Conservation (phyloP, 2,113 vertebrate species). For the Lutjanus erythropterus region DNA sequence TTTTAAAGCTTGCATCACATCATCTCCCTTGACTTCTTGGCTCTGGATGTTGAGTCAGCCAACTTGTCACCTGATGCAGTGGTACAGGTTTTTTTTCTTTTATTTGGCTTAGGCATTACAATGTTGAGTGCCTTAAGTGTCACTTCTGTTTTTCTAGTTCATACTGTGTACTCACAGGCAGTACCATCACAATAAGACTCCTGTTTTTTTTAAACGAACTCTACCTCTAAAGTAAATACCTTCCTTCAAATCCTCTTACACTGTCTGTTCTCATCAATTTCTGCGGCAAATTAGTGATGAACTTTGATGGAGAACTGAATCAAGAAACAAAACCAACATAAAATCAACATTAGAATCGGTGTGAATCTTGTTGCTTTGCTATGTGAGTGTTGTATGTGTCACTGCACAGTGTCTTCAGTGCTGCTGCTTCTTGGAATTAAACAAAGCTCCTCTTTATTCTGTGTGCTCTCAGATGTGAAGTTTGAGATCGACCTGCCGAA, state of each 20-base stretch:
- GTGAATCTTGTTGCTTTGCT: not conserved
- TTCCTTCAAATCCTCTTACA: not conserved
- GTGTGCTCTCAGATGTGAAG: constrained; percentile 86
- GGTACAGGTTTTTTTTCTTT: not conserved
- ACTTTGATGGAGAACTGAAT: not conserved
- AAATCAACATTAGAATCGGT: not conserved
- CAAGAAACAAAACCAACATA: not conserved
- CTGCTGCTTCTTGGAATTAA: too few species aligned
- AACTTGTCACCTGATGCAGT: constrained; percentile 29
- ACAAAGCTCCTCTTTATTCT: not conserved
- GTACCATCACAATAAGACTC: not conserved
- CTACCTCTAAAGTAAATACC: not conserved
- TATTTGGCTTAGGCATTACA: constrained; percentile 14
- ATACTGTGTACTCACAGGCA: not conserved
- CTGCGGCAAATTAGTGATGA: not conserved
- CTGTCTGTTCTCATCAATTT: not conserved
- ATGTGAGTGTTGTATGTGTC: not conserved
- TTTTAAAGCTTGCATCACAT: not conserved
- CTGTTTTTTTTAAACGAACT: not conserved
- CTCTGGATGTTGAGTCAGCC: constrained; percentile 1
- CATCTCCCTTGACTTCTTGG: constrained; percentile 2
- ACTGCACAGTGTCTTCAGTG: too few species aligned
- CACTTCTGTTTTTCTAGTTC: constrained; percentile 3
- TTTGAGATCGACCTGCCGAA: constrained; percentile 95
- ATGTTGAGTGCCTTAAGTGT: not conserved